Evolutionary conservation across 1,140 invertebrate genomes (phyloP), one percentile per base, ranked within the genome.

Genomic region (Ostrea denselamellosa): DNA sequence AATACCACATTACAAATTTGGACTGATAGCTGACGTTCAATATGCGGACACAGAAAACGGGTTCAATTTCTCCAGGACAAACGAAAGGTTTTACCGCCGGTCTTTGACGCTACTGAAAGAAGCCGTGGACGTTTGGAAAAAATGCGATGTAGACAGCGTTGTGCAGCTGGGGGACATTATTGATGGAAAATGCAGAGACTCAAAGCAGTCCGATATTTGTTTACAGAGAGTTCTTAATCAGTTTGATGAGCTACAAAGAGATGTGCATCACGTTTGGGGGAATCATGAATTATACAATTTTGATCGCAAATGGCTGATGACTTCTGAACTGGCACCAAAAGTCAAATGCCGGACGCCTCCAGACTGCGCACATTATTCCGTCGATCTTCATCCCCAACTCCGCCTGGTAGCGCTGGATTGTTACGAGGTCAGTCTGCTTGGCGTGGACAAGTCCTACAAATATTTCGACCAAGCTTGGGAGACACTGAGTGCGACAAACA

Each of bases 261-360:
- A 93, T 10, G 90, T 93, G 0, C 94, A 92, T 86, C 94, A 95
- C 88, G 87, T 94, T 7, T 91, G 93, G 54, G 95, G 95, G 25
- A 95, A 95, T 89, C 95, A 95, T 90, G 95, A 95, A 90, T 89
- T 95, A 1, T 95, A 95, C 88, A 95, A 95, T 90, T 93, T 95
- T 83, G 88, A 83, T 10, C 89, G 92, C n/a, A 83, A 89, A 54
- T 90, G 92, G 85, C 85, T 94, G 14, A 84, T 91, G 19, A 83
- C 87, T 0, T 90, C 91, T 19, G 9, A 82, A 3, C 83, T 93
- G 12, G 83, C 87, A 68, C n/a, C 28, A 25, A 85, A 56, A 2
- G 25, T n/a, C 2, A 54, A 86, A 22, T 89, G 87, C 83, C 58
- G 85, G 54, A 53, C 62, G 34, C 77, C 71, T 14, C 14, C 82